Evolutionary conservation across 2,888 invertebrate species (phyloP).

Genomic region (Theristus sp.): DNA sequence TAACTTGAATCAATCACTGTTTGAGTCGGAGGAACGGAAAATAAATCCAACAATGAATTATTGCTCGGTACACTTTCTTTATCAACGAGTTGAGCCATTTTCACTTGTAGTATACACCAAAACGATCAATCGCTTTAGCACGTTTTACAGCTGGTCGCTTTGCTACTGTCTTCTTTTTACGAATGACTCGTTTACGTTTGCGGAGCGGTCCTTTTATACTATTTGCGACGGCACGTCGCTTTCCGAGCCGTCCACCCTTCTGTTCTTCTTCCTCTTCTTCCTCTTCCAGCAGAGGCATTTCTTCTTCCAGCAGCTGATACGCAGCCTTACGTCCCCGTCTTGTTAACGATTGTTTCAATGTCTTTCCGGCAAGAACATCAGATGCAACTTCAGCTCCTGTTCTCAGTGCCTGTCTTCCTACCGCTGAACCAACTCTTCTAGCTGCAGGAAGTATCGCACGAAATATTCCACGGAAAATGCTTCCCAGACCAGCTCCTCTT

Average conservation of each 20-base stretch:
- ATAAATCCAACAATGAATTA: slow-evolving; percentile 1
- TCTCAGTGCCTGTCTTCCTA: neutral
- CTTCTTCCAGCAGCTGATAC: neutral
- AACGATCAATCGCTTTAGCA: neutral
- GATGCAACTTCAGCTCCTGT: neutral
- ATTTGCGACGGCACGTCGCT: neutral
- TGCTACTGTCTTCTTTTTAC: neutral
- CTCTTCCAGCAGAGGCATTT: no score
- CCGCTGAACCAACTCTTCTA: neutral
- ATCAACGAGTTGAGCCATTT: neutral
- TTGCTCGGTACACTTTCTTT: neutral
- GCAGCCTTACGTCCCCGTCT: neutral
- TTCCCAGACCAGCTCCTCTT: neutral
- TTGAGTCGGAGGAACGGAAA: slow-evolving; percentile 4
- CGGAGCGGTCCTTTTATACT: neutral
- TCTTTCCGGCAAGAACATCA: neutral
- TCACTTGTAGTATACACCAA: neutral
- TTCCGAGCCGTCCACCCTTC: neutral
- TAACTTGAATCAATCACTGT: neutral
- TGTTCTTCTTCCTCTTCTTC: neutral
- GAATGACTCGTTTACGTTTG: neutral
- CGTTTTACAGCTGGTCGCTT: neutral
- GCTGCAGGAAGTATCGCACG: neutral
- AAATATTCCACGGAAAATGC: neutral
- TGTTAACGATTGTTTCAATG: neutral